Evolutionary conservation across 2,113 vertebrate species (phyloP), one percentile per base, ranked within the genome.

Genomic region (Hippopotamus amphibius): DNA sequence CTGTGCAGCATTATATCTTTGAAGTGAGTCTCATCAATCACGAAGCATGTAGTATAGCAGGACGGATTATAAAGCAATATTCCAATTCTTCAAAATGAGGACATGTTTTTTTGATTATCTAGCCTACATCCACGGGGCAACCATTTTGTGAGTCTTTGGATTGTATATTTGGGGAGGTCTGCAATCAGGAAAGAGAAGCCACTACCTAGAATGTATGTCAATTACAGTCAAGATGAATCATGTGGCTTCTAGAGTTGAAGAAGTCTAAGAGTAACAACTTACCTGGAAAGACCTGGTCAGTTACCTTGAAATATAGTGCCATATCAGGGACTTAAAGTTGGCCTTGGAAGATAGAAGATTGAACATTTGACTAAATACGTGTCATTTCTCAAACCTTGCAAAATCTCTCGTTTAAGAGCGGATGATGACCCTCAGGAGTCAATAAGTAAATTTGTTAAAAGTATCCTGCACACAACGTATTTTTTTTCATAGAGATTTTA

Each of bases 361-460:
- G 50, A 15, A n/a, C 15, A 53, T 77, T 61, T 83, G 63, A 77
- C 79, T 69, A 61, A 37, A 37, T 24, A 55, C 24, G 80, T 61
- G n/a, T 37, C 59, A 76, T 88, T 96, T 95, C 16, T 88, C 26
- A 63, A 87, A 41, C 26, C 13, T 92, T 88, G 5, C n/a, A 94
- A 96, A 97, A 69, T 88, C 92, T 22, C 46, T 59, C 85, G 1
- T 46, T 95, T 88, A 88, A 55, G 59, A 96, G 80, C 21, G 41
- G 76, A 77, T 82, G 4, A 41, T 30, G n/a, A 89, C 33, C 37
- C 50, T 63, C 28, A 53, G 48, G 59, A 94, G 19, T 93, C 43
- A 86, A 21, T 88, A 65, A 91, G 17, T 48, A 85, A 93, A 65
- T 88, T 80, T 86, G 68, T 89, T 50, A 88, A 61, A 85, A 89